A percentile compares a stretch with the other conserved stretches of the same genome.
Evolutionary conservation across 2,113 vertebrate genomes (phyloP).

Genomic region (Marmota flaviventris): DNA sequence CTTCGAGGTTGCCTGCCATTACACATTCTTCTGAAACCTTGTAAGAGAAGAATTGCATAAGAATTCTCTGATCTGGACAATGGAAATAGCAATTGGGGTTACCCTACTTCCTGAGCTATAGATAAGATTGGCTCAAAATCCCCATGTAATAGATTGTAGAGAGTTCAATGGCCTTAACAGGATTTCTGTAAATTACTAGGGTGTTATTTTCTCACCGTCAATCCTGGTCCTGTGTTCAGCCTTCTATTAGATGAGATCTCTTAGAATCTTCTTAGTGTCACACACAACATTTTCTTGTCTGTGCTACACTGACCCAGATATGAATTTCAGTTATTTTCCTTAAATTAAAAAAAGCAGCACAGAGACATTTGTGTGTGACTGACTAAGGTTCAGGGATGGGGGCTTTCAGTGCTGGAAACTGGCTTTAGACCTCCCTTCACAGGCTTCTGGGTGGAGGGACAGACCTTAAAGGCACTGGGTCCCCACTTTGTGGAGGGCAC

Average conservation of each 20-base stretch:
- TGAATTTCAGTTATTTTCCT: slow-evolving; percentile 50
- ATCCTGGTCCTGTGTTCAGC: not conserved
- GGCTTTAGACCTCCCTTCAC: too few relatives aligned
- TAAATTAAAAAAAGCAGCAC: not conserved
- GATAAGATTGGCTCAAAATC: slow-evolving; percentile 58
- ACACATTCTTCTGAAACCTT: not conserved
- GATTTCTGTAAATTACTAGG: slow-evolving; percentile 52
- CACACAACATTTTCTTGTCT: not conserved
- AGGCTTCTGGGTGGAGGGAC: not conserved
- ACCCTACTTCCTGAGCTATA: slow-evolving; percentile 26
- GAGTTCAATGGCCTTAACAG: not conserved
- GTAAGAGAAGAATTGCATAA: not conserved
- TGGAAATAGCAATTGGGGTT: slow-evolving; percentile 21
- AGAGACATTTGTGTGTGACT: not conserved
- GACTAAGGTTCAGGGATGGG: too few relatives aligned
- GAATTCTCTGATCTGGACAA: slow-evolving; percentile 1
- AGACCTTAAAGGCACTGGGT: not conserved
- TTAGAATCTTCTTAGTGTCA: not conserved
- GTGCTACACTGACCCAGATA: not conserved
- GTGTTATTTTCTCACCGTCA: slow-evolving; percentile 21
- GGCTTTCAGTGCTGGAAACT: not conserved
- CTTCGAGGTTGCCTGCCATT: not conserved
- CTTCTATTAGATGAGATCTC: not conserved
- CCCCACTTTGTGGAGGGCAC: too few relatives aligned
- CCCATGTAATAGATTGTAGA: not conserved